phyloP scores from a whole-genome alignment of 2,113 vertebrate species.

The Rhineura floridana region DNA sequence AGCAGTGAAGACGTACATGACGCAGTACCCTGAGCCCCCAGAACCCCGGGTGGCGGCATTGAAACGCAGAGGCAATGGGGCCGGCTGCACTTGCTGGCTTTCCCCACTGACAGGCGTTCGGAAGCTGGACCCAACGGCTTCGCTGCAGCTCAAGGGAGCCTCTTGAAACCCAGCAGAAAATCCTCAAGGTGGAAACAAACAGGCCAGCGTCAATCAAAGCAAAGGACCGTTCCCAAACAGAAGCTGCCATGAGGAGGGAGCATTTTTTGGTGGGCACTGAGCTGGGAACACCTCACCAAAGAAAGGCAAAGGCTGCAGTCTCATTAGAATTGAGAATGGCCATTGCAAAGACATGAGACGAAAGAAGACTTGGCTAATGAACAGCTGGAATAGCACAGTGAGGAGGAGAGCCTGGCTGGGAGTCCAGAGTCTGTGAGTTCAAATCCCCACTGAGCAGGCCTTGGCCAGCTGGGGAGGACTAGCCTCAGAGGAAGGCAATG shows the following conservation, averaged over 20 bases:
- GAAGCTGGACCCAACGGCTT: slow-evolving; percentile 38
- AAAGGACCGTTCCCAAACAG: slow-evolving; percentile 17
- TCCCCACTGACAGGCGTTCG: slow-evolving; percentile 33
- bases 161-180: slow-evolving; percentile 40
- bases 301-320: slow-evolving; percentile 22
- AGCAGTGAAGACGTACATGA: background rate
- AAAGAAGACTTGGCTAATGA: background rate
- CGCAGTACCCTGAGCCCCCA: background rate
- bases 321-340: slow-evolving; percentile 13
- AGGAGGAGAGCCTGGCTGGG: no score
- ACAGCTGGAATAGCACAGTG: no score
- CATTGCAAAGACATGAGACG: background rate
- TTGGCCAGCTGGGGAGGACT: no score
- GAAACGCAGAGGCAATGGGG: background rate
- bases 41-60: no score
- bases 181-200: slow-evolving; percentile 35
- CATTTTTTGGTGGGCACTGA: slow-evolving; percentile 13
- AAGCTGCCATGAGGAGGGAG: slow-evolving; percentile 34
- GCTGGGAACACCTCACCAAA: slow-evolving; percentile 50
- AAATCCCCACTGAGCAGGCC: no score
- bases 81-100: background rate
- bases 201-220: no score
- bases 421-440: no score
- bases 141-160: slow-evolving; percentile 26
- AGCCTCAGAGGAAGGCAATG: no score